These are phyloP conservation scores for Agrypnia vestita DNA, from an alignment of 1,140 invertebrate genomes.

Conservation along the genomic window DNA sequence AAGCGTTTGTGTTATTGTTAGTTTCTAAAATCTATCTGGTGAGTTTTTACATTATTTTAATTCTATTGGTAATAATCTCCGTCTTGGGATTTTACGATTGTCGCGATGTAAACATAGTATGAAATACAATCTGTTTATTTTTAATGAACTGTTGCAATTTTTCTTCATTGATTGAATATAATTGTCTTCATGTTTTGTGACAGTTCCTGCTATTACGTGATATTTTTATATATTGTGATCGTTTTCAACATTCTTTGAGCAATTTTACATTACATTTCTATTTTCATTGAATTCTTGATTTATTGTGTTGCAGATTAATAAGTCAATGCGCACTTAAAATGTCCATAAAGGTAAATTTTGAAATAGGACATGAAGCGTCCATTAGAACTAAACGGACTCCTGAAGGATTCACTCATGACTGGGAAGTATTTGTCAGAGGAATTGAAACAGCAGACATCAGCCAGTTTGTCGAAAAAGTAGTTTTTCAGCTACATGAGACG, in stretches of 20 bases:
- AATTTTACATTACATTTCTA: constrained; percentile 18
- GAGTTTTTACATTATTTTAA: constrained; percentile 13
- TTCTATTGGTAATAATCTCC: constrained; percentile 26
- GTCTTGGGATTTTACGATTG: constrained; percentile 42
- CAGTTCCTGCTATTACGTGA: constrained; percentile 20
- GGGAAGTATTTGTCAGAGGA: constrained; percentile 96
- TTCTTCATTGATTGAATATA: constrained; percentile 6
- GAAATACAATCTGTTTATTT: constrained; percentile 50
- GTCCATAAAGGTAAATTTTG: constrained; percentile 88
- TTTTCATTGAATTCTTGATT: constrained; percentile 24
- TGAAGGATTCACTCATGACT: constrained; percentile 96
- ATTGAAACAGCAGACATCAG: constrained; percentile 89
- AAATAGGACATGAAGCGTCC: constrained; percentile 92
- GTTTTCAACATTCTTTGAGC: background rate
- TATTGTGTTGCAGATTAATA: constrained; percentile 13
- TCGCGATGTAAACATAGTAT: constrained; percentile 40
- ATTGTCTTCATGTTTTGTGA: background rate
- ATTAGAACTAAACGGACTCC: constrained; percentile 84
- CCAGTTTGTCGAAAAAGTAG: constrained; percentile 95
- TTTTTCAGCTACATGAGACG: constrained; percentile 93
- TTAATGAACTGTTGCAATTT: constrained; percentile 5
- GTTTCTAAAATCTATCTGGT: background rate
- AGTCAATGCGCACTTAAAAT: constrained; percentile 65
- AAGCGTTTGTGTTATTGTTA: background rate
- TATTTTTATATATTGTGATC: constrained; percentile 20